phyloP scores from a whole-genome alignment of 2,797 vertebrate genomes.

The Myotis planiceps region DNA sequence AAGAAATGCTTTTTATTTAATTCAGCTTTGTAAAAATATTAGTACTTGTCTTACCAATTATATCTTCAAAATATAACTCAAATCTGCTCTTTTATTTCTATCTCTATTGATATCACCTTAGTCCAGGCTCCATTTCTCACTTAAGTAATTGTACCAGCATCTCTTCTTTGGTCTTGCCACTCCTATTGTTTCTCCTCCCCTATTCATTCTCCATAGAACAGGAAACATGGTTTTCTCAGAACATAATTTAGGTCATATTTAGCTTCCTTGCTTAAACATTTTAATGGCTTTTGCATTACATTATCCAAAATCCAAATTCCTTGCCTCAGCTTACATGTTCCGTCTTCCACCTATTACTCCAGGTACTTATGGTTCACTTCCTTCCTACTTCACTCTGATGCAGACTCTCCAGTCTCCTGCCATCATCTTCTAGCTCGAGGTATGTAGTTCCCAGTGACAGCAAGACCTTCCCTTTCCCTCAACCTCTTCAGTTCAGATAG shows the following conservation, averaged over 20 bases:
- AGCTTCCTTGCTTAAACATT: neutral
- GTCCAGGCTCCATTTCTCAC: neutral
- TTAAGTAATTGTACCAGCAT: neutral
- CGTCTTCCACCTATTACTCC: neutral
- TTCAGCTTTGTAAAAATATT: neutral
- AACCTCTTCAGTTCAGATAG: too few species aligned
- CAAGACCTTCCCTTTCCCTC: neutral
- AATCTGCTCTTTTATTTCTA: neutral
- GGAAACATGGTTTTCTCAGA: neutral
- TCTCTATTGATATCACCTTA: neutral
- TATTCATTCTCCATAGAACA: neutral
- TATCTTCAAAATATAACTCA: neutral
- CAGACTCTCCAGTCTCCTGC: neutral
- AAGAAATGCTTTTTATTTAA: neutral
- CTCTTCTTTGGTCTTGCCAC: neutral
- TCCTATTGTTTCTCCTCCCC: neutral
- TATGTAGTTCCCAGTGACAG: neutral
- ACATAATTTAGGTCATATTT: neutral
- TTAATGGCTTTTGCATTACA: neutral
- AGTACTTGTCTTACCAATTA: neutral
- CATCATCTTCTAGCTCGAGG: neutral
- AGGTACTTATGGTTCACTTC: neutral
- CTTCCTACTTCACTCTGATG: fast-evolving
- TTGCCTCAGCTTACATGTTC: neutral
- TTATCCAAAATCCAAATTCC: neutral